phyloP scores from a whole-genome alignment of 2,888 invertebrate species.

The Apamea epomidion region DNA sequence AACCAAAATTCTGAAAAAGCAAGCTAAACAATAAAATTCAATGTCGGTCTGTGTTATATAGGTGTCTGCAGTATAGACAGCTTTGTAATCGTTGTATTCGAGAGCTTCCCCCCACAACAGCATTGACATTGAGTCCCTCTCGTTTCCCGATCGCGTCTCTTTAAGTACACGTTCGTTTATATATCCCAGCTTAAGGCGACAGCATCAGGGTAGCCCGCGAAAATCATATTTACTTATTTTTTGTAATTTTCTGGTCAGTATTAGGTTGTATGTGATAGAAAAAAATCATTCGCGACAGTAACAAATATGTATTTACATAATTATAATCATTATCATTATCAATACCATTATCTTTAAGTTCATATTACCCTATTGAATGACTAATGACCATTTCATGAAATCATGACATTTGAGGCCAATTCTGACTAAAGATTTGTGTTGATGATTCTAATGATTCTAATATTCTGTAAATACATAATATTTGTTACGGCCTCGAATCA shows the following conservation, averaged over 20 bases:
- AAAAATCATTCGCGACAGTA: background rate
- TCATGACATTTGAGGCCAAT: background rate
- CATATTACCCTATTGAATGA: background rate
- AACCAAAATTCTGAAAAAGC: constrained; percentile 5
- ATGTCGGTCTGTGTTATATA: constrained; percentile 10
- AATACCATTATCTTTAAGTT: background rate
- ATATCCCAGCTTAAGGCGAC: background rate
- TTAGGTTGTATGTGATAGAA: no score
- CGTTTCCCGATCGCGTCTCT: constrained; percentile 24
- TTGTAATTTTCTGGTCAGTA: background rate
- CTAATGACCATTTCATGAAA: background rate
- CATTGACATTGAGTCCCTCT: constrained; percentile 59
- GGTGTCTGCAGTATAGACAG: constrained; percentile 17
- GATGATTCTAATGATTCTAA: background rate
- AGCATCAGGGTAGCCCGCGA: background rate
- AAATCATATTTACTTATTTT: background rate
- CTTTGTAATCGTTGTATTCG: constrained; percentile 31
- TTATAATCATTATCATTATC: background rate
- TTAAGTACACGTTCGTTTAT: constrained; percentile 34
- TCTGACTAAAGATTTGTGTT: background rate
- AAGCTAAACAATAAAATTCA: constrained; percentile 33
- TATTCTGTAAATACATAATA: background rate
- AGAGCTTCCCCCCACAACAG: constrained; percentile 24
- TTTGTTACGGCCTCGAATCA: background rate
- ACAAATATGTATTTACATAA: background rate